phyloP scores from a whole-genome alignment of 53 echinoderm and acorn worm species.

The Apostichopus leukothele region DNA sequence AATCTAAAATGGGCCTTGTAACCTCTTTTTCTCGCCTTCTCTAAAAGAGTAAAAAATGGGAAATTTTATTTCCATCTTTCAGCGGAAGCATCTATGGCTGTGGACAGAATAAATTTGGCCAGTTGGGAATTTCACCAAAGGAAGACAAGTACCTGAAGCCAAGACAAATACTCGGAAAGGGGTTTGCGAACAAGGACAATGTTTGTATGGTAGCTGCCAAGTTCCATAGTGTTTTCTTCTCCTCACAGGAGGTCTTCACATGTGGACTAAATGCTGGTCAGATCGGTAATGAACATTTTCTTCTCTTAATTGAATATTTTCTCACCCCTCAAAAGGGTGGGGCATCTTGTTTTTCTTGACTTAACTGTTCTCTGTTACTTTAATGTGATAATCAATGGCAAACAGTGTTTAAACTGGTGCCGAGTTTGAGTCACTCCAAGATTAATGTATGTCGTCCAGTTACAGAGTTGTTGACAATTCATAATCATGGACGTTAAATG shows the following conservation, averaged over 20 bases:
- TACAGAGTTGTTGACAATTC: too few species aligned
- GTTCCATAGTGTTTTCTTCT: conserved; percentile 83
- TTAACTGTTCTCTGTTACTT: too few species aligned
- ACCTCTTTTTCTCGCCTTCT: too few species aligned
- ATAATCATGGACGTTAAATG: too few species aligned
- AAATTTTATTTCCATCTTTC: not conserved
- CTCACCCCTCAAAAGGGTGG: too few species aligned
- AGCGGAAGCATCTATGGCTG: conserved; percentile 89
- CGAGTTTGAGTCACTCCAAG: too few species aligned
- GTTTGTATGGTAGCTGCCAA: conserved; percentile 72
- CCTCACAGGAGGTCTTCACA: conserved; percentile 75
- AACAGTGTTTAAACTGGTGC: too few species aligned
- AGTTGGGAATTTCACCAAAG: conserved; percentile 74
- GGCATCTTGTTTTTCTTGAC: too few species aligned
- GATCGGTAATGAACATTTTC: conserved; percentile 59
- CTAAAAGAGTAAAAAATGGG: too few species aligned
- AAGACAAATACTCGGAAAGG: conserved; percentile 72
- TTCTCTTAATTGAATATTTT: not conserved
- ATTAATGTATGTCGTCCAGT: too few species aligned
- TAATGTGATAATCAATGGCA: too few species aligned
- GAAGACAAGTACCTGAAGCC: conserved; percentile 74
- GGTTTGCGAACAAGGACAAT: conserved; percentile 65
- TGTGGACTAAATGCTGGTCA: conserved; percentile 96
- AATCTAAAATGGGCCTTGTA: too few species aligned
- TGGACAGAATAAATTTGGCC: conserved; percentile 80